Conservation (phyloP, 2,113 vertebrate genomes). For the Nothobranchius kuhntae region DNA sequence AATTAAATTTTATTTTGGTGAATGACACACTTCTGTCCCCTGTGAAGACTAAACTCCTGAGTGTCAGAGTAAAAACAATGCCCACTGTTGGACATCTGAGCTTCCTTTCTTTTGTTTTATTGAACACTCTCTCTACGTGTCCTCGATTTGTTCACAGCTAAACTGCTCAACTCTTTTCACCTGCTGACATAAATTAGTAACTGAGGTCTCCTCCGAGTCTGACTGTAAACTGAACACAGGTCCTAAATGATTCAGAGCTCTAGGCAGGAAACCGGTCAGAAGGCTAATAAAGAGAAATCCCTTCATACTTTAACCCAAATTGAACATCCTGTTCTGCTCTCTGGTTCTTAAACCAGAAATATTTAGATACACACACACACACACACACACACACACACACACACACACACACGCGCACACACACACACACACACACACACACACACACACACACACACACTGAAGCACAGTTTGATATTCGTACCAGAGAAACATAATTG, state of each 20-base stretch:
- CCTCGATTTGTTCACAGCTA: no score
- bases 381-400: constrained; percentile 39
- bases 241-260: no score
- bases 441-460: constrained; percentile 28
- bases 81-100: no score
- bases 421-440: constrained; percentile 23
- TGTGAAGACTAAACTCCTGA: no score
- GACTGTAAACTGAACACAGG: constrained; percentile 24
- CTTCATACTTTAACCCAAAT: constrained; percentile 36
- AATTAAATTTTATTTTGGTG: no score
- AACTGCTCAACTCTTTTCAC: no score
- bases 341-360: constrained; percentile 32
- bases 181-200: no score
- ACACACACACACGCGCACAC: constrained; percentile 35
- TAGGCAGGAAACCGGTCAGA: constrained; percentile 12
- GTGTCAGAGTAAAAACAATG: no score
- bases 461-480: background rate
- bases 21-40: no score
- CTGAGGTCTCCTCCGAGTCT: no score
- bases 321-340: constrained; percentile 43
- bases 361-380: constrained; percentile 54
- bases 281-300: constrained; percentile 17
- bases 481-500: constrained; percentile 1
- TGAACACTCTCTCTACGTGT: no score
- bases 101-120: no score